These are phyloP conservation scores for Trachelus stipa DNA, from an alignment of 2,888 invertebrate species.

Conservation along the genomic window DNA sequence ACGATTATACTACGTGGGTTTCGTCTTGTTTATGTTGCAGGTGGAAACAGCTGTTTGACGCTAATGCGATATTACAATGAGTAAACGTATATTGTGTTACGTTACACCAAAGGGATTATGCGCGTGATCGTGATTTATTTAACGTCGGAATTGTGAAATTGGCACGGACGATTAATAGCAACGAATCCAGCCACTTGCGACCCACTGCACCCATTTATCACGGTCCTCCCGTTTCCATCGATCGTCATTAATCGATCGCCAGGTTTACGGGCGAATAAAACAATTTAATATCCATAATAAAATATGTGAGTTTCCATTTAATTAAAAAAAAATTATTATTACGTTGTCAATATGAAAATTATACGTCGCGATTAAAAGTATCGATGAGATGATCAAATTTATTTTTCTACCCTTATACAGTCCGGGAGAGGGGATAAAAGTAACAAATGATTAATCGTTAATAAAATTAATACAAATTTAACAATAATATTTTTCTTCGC, in stretches of 20 bases:
- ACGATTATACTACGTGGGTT: not conserved
- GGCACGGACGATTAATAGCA: not conserved
- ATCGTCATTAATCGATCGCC: not conserved
- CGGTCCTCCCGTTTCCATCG: not conserved
- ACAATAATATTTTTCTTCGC: too few relatives aligned
- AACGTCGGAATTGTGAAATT: constrained; percentile 13
- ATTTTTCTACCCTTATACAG: too few relatives aligned
- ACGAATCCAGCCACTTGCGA: not conserved
- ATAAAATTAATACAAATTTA: too few relatives aligned
- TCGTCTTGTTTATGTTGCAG: constrained; percentile 7
- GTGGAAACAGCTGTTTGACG: constrained; percentile 6
- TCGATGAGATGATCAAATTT: too few relatives aligned
- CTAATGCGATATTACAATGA: not conserved
- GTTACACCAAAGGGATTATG: not conserved
- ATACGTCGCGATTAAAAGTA: too few relatives aligned
- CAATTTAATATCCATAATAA: not conserved
- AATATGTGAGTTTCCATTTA: not conserved
- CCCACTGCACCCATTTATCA: not conserved
- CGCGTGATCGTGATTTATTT: constrained; percentile 6
- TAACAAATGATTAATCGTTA: too few relatives aligned
- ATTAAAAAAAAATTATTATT: not conserved
- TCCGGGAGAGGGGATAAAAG: too few relatives aligned
- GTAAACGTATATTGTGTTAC: constrained; percentile 1
- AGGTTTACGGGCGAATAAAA: not conserved
- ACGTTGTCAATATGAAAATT: too few relatives aligned